Base-by-base conservation (phyloP, 2,797 vertebrate species). In the Epinephelus coioides region DNA sequence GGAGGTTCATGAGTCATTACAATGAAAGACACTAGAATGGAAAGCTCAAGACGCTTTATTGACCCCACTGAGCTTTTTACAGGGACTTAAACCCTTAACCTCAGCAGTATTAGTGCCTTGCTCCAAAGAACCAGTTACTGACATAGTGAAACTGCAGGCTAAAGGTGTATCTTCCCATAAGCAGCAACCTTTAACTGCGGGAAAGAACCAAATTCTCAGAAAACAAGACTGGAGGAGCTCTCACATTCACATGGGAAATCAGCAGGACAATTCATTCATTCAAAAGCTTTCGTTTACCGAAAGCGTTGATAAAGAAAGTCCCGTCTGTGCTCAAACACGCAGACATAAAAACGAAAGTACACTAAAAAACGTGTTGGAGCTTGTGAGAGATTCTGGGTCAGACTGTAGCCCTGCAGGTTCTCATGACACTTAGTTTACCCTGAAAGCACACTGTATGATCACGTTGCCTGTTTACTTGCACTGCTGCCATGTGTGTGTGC, bases 1-100 rank as follows among this genome's bases (percentile, higher is more conserved):
- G 53, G 18, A 76, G 21, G 51, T 64, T 61, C 4, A 9, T 57
- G 73, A 83, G 55, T 80, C 69, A 73, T 44, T 7, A 83, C 60
- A 59, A 55, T 54, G 27, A 69, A 34, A 53, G 11, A 8, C 34
- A 49, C 25, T 7, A 21, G 47, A 76, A 40, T 8, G 73, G 64
- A 27, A n/a, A 0, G 13, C 43, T 71, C 4, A 17, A 60, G 46
- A 5, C 2, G 5, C 7, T 62, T 51, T n/a, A 27, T 55, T 51
- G 67, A 60, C 47, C 69, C 63, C 14, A 62, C 59, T 55, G 71
- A 56, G 61, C 55, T 54, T 67, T 21, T 67, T 21, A 64, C 50
- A 23, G 6, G 38, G 69, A 73, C 66, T 11, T 53, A 14, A 60
- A 67, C 40, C 53, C 21, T 43, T 30, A 23, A 72, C 30, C 30